phyloP scores from a whole-genome alignment of 37 sponge, comb jelly and placozoan genomes.

The Tethya wilhelma region DNA sequence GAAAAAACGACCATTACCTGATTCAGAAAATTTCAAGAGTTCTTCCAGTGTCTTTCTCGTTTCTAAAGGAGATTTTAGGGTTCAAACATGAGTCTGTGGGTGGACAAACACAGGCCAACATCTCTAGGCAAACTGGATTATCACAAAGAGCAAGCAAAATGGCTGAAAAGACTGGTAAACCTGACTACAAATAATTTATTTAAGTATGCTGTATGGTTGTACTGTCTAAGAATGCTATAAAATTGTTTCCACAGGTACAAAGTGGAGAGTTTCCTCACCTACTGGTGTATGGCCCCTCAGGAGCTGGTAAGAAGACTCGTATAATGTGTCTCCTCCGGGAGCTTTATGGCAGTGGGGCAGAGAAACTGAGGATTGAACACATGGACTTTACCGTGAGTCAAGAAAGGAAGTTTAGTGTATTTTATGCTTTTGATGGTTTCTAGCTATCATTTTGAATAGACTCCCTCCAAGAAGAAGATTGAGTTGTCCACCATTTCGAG shows the following conservation, averaged over 20 bases:
- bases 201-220: not conserved
- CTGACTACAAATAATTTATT: not conserved
- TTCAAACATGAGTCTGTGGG: slow-evolving; percentile 99
- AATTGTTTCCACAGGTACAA: slow-evolving; percentile 53
- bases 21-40: too few relatives aligned
- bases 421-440: not conserved
- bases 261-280: slow-evolving; percentile 96
- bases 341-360: slow-evolving; percentile 97
- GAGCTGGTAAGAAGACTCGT: slow-evolving; percentile 99
- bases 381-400: slow-evolving; percentile 83
- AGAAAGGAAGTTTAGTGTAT: slow-evolving; percentile 56
- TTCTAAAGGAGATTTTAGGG: too few relatives aligned
- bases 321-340: slow-evolving; percentile 96
- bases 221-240: not conserved
- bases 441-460: slow-evolving; percentile 50
- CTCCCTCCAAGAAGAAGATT: slow-evolving; percentile 98
- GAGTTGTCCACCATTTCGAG: slow-evolving; percentile 94
- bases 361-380: slow-evolving; percentile 94
- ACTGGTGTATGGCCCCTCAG: slow-evolving; percentile 95
- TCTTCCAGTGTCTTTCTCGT: too few relatives aligned
- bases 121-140: slow-evolving; percentile 93
- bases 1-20: too few relatives aligned
- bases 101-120: slow-evolving; percentile 96
- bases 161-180: slow-evolving; percentile 86
- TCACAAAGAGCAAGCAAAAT: slow-evolving; percentile 87